These are phyloP conservation scores for Garrulus glandarius DNA, from an alignment of 2,797 vertebrate species.

Conservation along the genomic window DNA sequence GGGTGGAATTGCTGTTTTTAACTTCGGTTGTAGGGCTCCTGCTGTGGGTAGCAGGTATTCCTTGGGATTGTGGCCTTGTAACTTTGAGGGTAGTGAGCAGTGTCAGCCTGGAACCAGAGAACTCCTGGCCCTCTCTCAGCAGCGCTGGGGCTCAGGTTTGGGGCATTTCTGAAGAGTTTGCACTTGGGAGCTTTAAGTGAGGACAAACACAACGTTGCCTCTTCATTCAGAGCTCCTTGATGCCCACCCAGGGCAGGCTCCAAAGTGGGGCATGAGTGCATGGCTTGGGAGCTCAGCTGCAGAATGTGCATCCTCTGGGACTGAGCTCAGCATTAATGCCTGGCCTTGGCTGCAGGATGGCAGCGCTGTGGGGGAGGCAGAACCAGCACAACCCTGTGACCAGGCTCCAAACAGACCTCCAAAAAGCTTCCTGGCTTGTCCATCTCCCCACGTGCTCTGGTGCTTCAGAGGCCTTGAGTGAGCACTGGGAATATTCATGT, in stretches of 20 bases:
- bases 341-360: neutral
- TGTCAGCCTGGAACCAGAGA: neutral
- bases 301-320: neutral
- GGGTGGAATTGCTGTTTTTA: neutral
- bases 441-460: neutral
- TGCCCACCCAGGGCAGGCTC: neutral
- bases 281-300: neutral
- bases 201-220: neutral
- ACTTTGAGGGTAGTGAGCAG: neutral
- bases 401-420: neutral
- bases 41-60: neutral
- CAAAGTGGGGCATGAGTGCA: fast-evolving
- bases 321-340: neutral
- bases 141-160: neutral
- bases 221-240: neutral
- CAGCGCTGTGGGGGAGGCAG: neutral
- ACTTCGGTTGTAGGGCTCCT: neutral
- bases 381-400: neutral
- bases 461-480: neutral
- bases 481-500: neutral
- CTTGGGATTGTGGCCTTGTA: neutral
- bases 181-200: neutral
- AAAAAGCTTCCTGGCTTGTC: neutral
- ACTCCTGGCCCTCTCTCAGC: neutral
- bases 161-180: neutral